Conservation (phyloP, 2,113 vertebrate species). For the Piaya cayana region DNA sequence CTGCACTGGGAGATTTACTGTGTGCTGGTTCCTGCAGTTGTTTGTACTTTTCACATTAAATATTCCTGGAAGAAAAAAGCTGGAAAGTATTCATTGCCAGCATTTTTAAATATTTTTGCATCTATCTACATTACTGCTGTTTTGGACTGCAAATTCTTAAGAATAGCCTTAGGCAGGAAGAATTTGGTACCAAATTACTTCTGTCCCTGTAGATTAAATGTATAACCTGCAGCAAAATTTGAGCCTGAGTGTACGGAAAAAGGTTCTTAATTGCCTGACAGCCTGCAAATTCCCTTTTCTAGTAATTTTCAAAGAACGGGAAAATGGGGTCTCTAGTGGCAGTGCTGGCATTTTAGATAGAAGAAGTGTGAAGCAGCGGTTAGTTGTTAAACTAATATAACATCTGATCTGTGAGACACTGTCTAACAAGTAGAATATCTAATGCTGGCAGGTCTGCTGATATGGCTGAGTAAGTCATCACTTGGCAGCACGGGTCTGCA, state of each 20-base stretch:
- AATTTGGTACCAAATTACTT: conserved; percentile 39
- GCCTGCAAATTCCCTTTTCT: not conserved
- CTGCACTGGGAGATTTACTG: not conserved
- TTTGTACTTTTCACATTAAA: not conserved
- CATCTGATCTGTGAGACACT: not conserved
- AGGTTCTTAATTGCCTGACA: conserved; percentile 23
- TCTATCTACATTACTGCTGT: not conserved
- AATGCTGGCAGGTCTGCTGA: not conserved
- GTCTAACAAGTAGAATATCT: not conserved
- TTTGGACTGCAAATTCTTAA: conserved; percentile 3
- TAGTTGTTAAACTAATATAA: not conserved
- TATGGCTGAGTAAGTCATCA: not conserved
- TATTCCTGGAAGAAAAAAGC: not conserved
- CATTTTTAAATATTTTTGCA: not conserved
- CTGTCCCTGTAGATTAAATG: conserved; percentile 10
- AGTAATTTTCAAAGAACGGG: conserved; percentile 1
- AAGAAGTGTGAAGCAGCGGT: not conserved
- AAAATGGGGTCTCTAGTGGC: conserved; percentile 12
- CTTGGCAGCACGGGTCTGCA: not conserved
- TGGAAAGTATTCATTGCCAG: not conserved
- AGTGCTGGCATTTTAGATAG: not conserved
- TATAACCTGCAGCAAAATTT: conserved; percentile 17
- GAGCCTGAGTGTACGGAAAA: not conserved
- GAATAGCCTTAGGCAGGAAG: conserved; percentile 3
- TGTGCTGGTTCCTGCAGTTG: not conserved